These are phyloP conservation scores for Promerops cafer DNA, from an alignment of 2,113 vertebrate species.

Conservation along the genomic window DNA sequence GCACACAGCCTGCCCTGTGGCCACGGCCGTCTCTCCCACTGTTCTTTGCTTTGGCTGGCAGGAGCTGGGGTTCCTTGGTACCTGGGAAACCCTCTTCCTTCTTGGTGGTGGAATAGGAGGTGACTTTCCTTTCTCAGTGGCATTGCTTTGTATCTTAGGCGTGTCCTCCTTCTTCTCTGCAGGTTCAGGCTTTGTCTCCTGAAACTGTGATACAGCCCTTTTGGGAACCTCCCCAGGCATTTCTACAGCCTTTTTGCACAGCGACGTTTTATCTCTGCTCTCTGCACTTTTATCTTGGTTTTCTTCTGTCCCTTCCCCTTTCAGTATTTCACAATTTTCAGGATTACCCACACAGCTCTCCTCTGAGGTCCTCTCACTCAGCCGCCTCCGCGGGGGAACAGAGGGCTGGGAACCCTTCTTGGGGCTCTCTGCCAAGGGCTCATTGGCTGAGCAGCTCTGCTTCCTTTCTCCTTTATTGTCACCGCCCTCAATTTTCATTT, in stretches of 20 bases:
- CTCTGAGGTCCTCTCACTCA: neutral
- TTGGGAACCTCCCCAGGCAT: neutral
- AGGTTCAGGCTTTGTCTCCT: conserved; percentile 16
- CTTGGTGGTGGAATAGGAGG: conserved; percentile 79
- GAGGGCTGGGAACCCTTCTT: conserved; percentile 52
- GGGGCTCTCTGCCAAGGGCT: neutral
- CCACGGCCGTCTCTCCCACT: neutral
- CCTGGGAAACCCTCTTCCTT: conserved; percentile 67
- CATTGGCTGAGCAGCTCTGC: neutral
- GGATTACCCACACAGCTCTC: neutral
- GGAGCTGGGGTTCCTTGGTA: neutral
- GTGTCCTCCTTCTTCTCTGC: neutral
- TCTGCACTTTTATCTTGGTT: neutral
- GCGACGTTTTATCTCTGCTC: neutral
- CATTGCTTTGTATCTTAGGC: neutral
- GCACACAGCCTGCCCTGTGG: rapidly evolving
- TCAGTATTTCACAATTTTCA: neutral
- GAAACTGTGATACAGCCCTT: neutral
- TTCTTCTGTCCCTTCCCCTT: neutral
- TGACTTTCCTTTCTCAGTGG: neutral
- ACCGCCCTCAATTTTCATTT: conserved; percentile 17
- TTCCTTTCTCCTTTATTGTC: conserved; percentile 29
- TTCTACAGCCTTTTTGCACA: neutral
- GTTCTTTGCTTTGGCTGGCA: neutral
- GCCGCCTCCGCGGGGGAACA: conserved; percentile 34